Percentiles rank a stretch among this genome's conserved stretches.
These are phyloP conservation scores for Pseudobourletiella spinata DNA, from an alignment of 1,140 invertebrate species.

Conservation along the genomic window DNA sequence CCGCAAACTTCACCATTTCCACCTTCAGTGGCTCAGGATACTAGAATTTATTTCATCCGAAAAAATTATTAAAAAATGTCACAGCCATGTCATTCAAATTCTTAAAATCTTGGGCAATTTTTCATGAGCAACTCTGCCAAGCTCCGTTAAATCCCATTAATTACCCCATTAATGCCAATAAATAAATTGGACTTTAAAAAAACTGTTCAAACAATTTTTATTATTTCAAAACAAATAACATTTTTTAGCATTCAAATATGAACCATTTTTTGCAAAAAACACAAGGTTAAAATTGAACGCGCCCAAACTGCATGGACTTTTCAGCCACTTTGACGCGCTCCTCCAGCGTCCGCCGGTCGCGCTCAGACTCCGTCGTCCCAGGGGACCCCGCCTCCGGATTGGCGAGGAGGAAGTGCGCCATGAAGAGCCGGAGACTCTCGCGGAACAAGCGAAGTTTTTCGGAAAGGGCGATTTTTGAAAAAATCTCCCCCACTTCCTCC, in stretches of 20 bases:
- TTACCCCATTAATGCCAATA: background rate
- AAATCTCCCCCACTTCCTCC: constrained; percentile 53
- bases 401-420: constrained; percentile 67
- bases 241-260: background rate
- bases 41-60: constrained; percentile 23
- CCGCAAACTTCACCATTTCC: constrained; percentile 36
- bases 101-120: background rate
- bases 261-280: background rate
- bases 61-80: background rate
- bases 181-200: background rate
- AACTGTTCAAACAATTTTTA: background rate
- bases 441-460: constrained; percentile 60
- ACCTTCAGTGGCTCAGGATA: constrained; percentile 37
- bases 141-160: background rate
- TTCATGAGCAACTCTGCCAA: background rate
- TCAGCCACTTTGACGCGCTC: constrained; percentile 30
- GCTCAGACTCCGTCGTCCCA: background rate
- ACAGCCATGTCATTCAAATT: background rate
- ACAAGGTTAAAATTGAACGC: constrained; percentile 15
- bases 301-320: constrained; percentile 21
- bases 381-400: constrained; percentile 29
- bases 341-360: constrained; percentile 4
- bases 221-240: background rate
- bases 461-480: constrained; percentile 54
- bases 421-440: constrained; percentile 65